phyloP scores from a whole-genome alignment of 2,113 vertebrate genomes.

The Ochotona curzoniae region DNA sequence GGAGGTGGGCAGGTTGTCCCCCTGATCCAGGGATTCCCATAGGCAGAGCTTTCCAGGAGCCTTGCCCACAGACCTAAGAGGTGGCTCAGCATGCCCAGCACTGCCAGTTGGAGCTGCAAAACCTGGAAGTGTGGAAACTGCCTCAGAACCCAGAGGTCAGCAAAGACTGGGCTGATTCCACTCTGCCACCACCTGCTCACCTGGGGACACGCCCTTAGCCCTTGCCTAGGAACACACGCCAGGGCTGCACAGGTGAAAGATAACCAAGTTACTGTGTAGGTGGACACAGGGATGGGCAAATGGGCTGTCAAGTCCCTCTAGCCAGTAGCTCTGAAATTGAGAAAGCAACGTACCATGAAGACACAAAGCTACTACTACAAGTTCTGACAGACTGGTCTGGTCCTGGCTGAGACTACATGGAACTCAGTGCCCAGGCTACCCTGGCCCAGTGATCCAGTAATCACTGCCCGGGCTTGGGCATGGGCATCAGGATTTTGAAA shows the following conservation, averaged over 20 bases:
- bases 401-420: neutral
- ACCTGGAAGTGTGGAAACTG: neutral
- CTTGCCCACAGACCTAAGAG: neutral
- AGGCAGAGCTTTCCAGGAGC: neutral
- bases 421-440: neutral
- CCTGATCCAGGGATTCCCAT: neutral
- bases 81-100: neutral
- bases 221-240: neutral
- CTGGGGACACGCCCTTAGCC: no score
- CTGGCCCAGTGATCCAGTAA: neutral
- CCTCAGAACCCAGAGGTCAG: neutral
- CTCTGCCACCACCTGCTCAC: neutral
- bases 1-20: neutral
- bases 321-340: neutral
- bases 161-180: neutral
- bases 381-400: neutral
- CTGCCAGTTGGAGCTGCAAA: neutral
- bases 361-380: neutral
- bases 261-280: neutral
- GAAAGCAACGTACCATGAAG: fast-evolving
- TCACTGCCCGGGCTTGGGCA: neutral
- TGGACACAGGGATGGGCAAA: neutral
- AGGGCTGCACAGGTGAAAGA: neutral
- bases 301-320: neutral
- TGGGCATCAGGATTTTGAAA: neutral